These are phyloP conservation scores for Adelphocoris suturalis DNA, from an alignment of 2,888 invertebrate genomes.

Conservation along the genomic window DNA sequence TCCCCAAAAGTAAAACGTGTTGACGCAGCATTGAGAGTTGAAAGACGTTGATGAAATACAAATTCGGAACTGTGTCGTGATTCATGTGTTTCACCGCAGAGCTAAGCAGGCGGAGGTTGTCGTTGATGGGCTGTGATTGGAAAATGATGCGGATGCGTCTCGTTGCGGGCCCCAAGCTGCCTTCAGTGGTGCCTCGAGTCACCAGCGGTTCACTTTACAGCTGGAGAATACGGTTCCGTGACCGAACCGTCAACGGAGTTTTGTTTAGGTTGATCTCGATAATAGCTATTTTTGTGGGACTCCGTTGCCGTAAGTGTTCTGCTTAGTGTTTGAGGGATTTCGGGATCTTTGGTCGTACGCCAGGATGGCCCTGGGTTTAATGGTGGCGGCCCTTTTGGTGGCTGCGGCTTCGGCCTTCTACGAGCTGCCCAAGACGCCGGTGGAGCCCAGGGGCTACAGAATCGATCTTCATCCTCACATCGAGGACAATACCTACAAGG, in stretches of 20 bases:
- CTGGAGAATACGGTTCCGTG: neutral
- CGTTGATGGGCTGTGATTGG: conserved; percentile 43
- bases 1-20: no score
- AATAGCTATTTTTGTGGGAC: neutral
- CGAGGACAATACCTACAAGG: conserved; percentile 84
- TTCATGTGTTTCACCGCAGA: neutral
- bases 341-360: neutral
- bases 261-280: neutral
- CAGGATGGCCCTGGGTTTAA: conserved; percentile 48
- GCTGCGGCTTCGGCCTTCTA: conserved; percentile 68
- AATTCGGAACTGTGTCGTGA: conserved; percentile 2
- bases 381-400: conserved; percentile 46
- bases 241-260: neutral
- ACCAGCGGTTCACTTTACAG: conserved; percentile 44
- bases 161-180: conserved; percentile 34
- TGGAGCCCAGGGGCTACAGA: conserved; percentile 83
- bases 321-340: neutral
- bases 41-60: neutral
- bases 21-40: no score
- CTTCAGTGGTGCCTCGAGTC: conserved; percentile 53
- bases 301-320: no score
- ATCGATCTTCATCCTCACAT: conserved; percentile 85
- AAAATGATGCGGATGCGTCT: conserved; percentile 62
- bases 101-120: neutral
- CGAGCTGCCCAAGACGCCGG: conserved; percentile 70